Conservation (phyloP, 2,888 invertebrate species). For the Antitype chi region DNA sequence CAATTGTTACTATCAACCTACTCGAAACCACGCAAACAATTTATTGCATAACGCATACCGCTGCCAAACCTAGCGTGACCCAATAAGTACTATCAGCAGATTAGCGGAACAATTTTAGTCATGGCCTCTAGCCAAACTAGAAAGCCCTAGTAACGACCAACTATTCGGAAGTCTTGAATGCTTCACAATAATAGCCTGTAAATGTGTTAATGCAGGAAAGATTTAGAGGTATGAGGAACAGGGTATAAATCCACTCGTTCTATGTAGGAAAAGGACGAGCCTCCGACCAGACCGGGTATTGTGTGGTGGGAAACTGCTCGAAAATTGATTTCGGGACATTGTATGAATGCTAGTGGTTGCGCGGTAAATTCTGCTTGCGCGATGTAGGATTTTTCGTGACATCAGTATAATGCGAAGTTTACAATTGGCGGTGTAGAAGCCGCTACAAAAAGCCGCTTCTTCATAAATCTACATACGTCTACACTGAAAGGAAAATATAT, state of each 20-base stretch:
- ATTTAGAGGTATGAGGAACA: no score
- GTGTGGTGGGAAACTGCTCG: no score
- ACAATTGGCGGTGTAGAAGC: no score
- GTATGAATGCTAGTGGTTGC: no score
- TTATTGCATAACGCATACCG: constrained; percentile 39
- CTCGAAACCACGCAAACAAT: background rate
- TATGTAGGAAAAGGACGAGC: no score
- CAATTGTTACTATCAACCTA: background rate
- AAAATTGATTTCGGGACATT: no score
- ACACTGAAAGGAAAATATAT: background rate
- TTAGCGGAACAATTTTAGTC: constrained; percentile 55
- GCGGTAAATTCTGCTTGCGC: no score
- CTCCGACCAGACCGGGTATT: no score
- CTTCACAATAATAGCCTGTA: background rate
- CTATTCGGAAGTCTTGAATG: constrained; percentile 9
- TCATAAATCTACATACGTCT: background rate
- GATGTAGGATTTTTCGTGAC: no score
- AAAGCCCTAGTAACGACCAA: constrained; percentile 11
- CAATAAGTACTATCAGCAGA: constrained; percentile 53
- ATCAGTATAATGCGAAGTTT: no score
- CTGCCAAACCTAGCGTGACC: constrained; percentile 46
- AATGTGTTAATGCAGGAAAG: background rate
- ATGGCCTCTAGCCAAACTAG: constrained; percentile 57
- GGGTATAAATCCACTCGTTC: no score
- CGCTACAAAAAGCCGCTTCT: background rate